phyloP scores from a whole-genome alignment of 2,888 invertebrate genomes.

The Aricia artaxerxes region DNA sequence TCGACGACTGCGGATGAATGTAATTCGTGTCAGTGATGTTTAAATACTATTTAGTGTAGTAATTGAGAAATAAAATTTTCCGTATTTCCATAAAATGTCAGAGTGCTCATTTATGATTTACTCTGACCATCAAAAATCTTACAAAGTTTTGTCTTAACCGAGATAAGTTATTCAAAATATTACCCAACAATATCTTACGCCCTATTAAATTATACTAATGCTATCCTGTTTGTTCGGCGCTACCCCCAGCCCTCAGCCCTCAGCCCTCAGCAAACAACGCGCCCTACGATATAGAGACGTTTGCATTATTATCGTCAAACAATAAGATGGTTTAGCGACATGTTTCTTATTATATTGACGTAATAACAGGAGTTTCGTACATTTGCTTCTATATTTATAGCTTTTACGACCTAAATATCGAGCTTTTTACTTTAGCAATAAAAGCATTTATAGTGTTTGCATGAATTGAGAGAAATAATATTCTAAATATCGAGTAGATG shows the following conservation, averaged over 20 bases:
- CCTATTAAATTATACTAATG: conserved; percentile 21
- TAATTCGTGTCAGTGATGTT: no score
- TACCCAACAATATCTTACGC: background rate
- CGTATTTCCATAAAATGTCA: no score
- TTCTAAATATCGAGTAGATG: background rate
- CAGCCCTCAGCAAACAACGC: conserved; percentile 40
- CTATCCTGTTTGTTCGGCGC: background rate
- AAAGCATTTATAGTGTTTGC: background rate
- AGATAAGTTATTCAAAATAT: conserved; percentile 6
- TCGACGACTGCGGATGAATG: no score
- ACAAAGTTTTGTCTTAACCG: background rate
- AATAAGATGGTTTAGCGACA: conserved; percentile 44
- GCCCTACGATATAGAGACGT: conserved; percentile 46
- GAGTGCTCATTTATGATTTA: background rate
- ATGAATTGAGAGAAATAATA: background rate
- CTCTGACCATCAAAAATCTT: background rate
- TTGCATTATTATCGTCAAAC: conserved; percentile 56
- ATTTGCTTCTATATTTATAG: background rate
- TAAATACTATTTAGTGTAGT: no score
- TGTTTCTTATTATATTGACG: conserved; percentile 24
- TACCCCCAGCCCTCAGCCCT: background rate
- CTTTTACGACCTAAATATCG: no score
- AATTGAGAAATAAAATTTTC: background rate
- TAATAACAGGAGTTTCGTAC: background rate
- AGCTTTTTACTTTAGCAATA: background rate